Evolutionary conservation across 2,113 vertebrate species (phyloP).

Genomic region (Antechinus flavipes): DNA sequence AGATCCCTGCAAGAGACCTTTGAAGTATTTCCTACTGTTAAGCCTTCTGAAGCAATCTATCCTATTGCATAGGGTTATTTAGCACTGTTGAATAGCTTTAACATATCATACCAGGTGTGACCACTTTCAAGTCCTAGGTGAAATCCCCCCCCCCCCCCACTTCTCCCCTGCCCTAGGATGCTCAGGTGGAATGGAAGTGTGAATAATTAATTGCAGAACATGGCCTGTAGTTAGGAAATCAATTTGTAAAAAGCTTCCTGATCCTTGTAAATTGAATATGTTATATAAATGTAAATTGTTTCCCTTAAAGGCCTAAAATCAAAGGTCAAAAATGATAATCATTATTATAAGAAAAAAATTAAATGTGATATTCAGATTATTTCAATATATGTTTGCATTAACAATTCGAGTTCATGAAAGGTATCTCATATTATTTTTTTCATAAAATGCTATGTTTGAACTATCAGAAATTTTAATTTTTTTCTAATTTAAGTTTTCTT

Average conservation of each 20-base stretch:
- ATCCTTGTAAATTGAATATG: conserved; percentile 50
- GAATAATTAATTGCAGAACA: conserved; percentile 43
- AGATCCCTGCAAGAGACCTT: background rate
- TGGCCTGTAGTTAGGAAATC: conserved; percentile 40
- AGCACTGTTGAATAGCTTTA: conserved; percentile 42
- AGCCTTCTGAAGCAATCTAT: conserved; percentile 45
- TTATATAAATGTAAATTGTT: conserved; percentile 58
- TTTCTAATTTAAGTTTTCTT: conserved; percentile 40
- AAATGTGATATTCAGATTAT: conserved; percentile 55
- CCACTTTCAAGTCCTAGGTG: conserved; percentile 46
- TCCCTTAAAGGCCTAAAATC: conserved; percentile 64
- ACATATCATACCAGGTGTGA: conserved; percentile 56
- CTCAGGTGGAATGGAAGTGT: conserved; percentile 46
- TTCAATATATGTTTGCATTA: conserved; percentile 70
- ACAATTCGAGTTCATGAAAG: conserved; percentile 76
- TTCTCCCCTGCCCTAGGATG: conserved; percentile 20
- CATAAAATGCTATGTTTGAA: conserved; percentile 65
- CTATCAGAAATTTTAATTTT: conserved; percentile 50
- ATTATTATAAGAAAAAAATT: conserved; percentile 59
- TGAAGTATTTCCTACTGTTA: conserved; percentile 40
- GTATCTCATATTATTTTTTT: conserved; percentile 54
- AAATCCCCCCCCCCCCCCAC: background rate
- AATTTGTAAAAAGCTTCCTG: conserved; percentile 52
- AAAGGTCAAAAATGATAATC: conserved; percentile 61
- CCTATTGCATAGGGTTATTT: conserved; percentile 49